Percentiles rank a stretch among this genome's conserved stretches.
Conservation (phyloP, 2,113 vertebrate species). For the Origma solitaria region DNA sequence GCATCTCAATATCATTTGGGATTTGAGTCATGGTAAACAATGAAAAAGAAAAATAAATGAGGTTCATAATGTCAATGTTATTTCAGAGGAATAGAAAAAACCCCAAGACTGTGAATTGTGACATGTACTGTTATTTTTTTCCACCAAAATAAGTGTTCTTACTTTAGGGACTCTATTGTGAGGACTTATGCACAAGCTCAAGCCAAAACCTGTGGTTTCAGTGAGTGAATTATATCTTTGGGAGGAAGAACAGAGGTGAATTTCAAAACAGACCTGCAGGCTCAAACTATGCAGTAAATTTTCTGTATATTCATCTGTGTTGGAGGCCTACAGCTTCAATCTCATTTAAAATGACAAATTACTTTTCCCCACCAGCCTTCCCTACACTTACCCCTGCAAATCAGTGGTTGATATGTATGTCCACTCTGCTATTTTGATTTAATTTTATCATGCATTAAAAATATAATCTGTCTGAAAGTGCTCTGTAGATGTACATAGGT, state of each 20-base stretch:
- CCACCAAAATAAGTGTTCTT: neutral
- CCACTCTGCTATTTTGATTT: neutral
- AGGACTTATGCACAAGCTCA: neutral
- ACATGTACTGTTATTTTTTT: neutral
- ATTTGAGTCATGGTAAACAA: neutral
- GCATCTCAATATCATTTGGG: neutral
- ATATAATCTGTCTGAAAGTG: neutral
- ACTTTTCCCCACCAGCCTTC: neutral
- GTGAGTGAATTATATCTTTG: neutral
- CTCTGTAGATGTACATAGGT: neutral
- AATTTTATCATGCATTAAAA: slow-evolving; percentile 8
- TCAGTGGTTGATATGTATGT: neutral
- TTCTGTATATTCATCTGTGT: neutral
- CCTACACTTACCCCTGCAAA: neutral
- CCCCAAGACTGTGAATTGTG: neutral
- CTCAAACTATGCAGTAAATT: neutral
- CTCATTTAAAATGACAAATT: neutral
- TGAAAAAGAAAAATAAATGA: neutral
- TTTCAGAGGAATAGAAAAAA: neutral
- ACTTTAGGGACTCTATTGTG: neutral
- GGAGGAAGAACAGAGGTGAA: neutral
- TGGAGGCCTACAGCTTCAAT: neutral
- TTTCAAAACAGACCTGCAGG: neutral
- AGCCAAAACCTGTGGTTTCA: neutral
- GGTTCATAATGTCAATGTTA: neutral